Conservation (phyloP, 2,888 invertebrate genomes). For the Sepioteuthis lessoniana region DNA sequence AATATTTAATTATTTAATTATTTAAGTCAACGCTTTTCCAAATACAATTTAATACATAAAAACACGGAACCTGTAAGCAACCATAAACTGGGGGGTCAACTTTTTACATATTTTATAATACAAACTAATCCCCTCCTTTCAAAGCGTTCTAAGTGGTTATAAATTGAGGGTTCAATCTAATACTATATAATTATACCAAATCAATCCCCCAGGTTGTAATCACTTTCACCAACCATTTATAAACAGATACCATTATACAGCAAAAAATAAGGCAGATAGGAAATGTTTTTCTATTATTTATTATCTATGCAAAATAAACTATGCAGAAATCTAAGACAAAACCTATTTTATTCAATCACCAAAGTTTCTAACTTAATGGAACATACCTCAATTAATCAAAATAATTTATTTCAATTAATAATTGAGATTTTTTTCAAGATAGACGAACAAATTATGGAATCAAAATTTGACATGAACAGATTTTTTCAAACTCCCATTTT, state of each 20-base stretch:
- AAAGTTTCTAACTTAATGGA: no score
- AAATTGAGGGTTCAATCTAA: background rate
- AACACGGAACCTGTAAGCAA: background rate
- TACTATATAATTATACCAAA: background rate
- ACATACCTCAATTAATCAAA: no score
- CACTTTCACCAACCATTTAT: background rate
- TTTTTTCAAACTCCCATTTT: no score
- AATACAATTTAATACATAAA: background rate
- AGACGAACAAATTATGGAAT: no score
- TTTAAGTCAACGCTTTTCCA: background rate
- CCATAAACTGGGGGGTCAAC: background rate
- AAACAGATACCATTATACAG: conserved; percentile 10
- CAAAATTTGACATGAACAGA: no score
- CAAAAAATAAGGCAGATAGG: background rate
- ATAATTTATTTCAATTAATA: no score
- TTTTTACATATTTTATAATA: background rate
- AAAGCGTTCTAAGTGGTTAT: background rate
- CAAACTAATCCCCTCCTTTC: conserved; percentile 15
- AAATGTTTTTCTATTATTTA: no score
- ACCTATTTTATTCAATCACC: no score
- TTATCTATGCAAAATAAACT: no score
- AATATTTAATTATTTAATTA: background rate
- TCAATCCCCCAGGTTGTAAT: background rate
- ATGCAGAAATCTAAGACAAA: no score
- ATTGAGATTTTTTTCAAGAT: no score